phyloP scores from a whole-genome alignment of 1,140 invertebrate species.

The Portunus trituberculatus region DNA sequence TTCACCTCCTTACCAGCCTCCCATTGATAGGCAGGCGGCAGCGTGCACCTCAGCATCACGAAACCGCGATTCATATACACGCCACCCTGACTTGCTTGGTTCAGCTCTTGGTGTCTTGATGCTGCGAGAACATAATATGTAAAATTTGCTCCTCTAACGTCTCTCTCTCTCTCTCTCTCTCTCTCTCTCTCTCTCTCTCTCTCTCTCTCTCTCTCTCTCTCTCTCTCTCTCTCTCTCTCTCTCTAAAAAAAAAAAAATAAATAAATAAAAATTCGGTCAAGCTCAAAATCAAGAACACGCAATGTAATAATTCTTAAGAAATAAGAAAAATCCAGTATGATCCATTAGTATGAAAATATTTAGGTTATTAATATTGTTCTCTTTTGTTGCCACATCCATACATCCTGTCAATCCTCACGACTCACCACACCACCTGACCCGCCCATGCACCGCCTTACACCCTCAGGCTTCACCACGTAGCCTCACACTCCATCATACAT shows the following conservation, averaged over 20 bases:
- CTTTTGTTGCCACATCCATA: neutral
- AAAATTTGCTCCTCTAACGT: neutral
- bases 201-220: conserved; percentile 53
- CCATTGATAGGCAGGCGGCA: no score
- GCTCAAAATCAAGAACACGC: neutral
- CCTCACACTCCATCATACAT: neutral
- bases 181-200: conserved; percentile 55
- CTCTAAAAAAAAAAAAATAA: no score
- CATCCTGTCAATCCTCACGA: neutral
- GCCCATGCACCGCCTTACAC: neutral
- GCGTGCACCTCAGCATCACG: no score
- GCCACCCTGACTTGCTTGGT: no score
- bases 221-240: neutral
- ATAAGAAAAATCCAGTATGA: neutral
- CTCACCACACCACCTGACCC: neutral
- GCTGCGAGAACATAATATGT: no score
- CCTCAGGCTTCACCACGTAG: neutral
- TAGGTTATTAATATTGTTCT: neutral
- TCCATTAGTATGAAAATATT: neutral
- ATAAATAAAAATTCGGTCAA: no score
- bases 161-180: conserved; percentile 52
- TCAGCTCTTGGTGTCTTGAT: no score
- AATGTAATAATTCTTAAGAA: no score
- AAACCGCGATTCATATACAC: no score
- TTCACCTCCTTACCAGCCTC: no score